Conservation (phyloP, 2,888 invertebrate genomes). For the Mamestra brassicae region DNA sequence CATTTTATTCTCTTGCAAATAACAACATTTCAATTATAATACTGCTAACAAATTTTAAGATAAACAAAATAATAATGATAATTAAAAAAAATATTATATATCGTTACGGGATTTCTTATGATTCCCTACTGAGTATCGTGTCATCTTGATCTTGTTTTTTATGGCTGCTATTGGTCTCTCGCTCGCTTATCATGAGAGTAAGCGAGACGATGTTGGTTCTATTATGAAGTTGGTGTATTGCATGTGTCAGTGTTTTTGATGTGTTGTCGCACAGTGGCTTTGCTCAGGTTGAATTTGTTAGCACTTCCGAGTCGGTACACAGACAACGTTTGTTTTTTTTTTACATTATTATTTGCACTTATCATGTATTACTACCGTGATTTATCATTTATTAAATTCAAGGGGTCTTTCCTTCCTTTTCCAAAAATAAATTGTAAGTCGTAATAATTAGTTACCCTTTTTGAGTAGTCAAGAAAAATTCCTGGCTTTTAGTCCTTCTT, state of each 20-base stretch:
- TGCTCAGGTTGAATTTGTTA: slow-evolving; percentile 69
- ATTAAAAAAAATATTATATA: too few species aligned
- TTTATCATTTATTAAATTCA: slow-evolving; percentile 26
- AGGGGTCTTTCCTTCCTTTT: neutral
- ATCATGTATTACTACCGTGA: slow-evolving; percentile 73
- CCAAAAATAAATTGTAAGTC: neutral
- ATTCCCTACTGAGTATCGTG: neutral
- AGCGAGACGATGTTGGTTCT: slow-evolving; percentile 21
- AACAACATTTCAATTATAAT: too few species aligned
- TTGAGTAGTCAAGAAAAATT: too few species aligned
- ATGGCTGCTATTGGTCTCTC: neutral
- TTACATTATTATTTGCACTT: slow-evolving; percentile 77
- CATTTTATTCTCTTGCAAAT: too few species aligned
- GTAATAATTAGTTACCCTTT: neutral
- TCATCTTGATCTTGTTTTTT: neutral
- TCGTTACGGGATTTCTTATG: neutral
- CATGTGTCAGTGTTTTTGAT: slow-evolving; percentile 77
- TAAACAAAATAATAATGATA: too few species aligned
- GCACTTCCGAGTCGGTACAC: slow-evolving; percentile 64
- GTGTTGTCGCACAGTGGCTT: slow-evolving; percentile 84
- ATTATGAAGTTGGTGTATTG: slow-evolving; percentile 66
- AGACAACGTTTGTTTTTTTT: slow-evolving; percentile 66
- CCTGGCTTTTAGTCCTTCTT: too few species aligned
- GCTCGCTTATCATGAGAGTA: neutral
- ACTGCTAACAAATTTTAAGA: too few species aligned